Evolutionary conservation across 2,113 vertebrate genomes (phyloP), one percentile per base, ranked within the genome.

Genomic region (Tupaia tana): DNA sequence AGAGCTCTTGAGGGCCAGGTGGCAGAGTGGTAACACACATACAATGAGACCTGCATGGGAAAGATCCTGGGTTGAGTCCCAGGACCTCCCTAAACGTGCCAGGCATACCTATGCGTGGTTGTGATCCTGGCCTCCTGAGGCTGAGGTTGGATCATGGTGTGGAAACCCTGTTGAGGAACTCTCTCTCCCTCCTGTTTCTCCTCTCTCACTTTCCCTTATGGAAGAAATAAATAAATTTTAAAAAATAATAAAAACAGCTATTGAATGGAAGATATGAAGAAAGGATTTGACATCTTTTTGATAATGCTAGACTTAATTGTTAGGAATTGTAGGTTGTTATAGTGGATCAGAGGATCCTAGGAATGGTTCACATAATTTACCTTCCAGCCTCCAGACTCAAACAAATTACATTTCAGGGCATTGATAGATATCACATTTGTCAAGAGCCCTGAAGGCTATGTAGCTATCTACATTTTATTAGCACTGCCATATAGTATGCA

Each of bases 251-350:
- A 43, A 43, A 43, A 43, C 43, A 43, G 66, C 43, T 78, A 34
- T 61, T 93, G 63, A 89, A 89, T 34, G 20, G 27, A 77, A 86
- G 74, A 64, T 31, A 89, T 67, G 67, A 52, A 91, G 29, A 83
- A 52, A 18, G 13, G 6, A 77, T 78, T 94, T 71, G 43, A 66
- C n/a, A 89, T 71, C 24, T n/a, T 91, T 58, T 86, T 89, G 34
- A 84, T 88, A 84, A 87, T 75, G 54, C 80, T 91, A 70, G 16
- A 95, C 8, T 91, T 91, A 6, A 43, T 52, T 88, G 2, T 89
- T 52, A 64, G 13, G 85, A 85, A 89, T 11, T 64, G 5, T 58
- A 80, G 25, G 29, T 66, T 83, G 58, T 43, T 80, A 20, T 85
- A 54, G 27, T 83, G 7, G 4, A 15, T 91, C 43, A 34, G 80